Evolutionary conservation across 2,888 invertebrate species (phyloP), one percentile per base, ranked within the genome.

Genomic region (Ophion costatus): DNA sequence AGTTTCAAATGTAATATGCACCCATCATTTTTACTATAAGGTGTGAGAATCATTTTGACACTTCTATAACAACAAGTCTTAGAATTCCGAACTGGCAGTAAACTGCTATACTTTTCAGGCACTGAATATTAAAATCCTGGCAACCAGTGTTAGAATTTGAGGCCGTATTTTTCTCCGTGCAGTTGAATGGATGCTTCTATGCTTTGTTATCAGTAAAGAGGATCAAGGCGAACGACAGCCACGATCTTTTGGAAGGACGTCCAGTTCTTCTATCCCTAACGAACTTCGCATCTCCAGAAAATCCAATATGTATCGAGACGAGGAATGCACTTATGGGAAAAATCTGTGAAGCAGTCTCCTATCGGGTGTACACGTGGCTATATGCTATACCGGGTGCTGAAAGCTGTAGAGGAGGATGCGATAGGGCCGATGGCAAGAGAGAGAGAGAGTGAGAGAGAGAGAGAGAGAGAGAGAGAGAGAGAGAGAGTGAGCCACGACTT

Each of bases 231-330:
- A 83, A 85, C 80, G 74, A 85, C 79, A 84, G 82, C 82, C 82
- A 78, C 82, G 83, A 69, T 69, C 69, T 80, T 85, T 83, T 74
- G 80, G 82, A 87, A 86, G 86, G 86, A 86, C 87, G 85, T 77
- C 86, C 82, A 74, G 82, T 87, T 86, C 84, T 88, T 87, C 83
- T 84, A 86, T 83, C 79, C 75, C 77, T 57, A 61, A 85, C 38
- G 45, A 77, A 42, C 22, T 24, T 69, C 9, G 38, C 56, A 20
- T 57, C 17, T 14, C 20, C 64, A 10, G 33, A 42, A 11, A 42
- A 1, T 42, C 45, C 56, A 45, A 75, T 57, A 38, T 45, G 9
- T 33, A 67, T 73, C 71, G 73, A 42, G 42, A 57, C 29, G 59
- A 64, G 63, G 57, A 64, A 63, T 29, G 63, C 24, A 14, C 57